A percentile compares a stretch with the other conserved stretches of the same genome.
These are phyloP conservation scores for Limnephilus lunatus DNA, from an alignment of 2,888 invertebrate species.

Conservation along the genomic window DNA sequence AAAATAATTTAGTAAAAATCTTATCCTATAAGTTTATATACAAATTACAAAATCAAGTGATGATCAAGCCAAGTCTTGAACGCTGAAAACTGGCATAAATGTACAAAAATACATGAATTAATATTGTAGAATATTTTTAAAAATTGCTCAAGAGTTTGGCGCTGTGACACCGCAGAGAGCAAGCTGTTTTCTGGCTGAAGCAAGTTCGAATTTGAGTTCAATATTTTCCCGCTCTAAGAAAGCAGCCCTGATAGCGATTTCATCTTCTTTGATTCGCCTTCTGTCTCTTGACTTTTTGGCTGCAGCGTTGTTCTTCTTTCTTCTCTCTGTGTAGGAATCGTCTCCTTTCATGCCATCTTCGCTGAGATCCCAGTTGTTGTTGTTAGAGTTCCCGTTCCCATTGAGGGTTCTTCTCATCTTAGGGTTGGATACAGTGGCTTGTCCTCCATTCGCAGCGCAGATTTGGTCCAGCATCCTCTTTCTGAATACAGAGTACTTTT, in stretches of 20 bases:
- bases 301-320: constrained; percentile 95
- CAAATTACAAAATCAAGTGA: not conserved
- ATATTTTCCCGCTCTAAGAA: constrained; percentile 92
- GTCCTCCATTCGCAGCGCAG: constrained; percentile 79
- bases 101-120: constrained; percentile 8
- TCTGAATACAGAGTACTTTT: constrained; percentile 85
- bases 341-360: constrained; percentile 73
- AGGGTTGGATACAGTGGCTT: constrained; percentile 79
- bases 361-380: constrained; percentile 53
- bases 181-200: constrained; percentile 81
- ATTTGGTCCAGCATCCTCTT: constrained; percentile 83
- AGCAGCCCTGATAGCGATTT: constrained; percentile 92
- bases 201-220: constrained; percentile 84
- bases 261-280: constrained; percentile 92
- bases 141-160: not conserved
- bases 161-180: constrained; percentile 68
- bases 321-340: constrained; percentile 90
- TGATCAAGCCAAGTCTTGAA: not conserved
- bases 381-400: constrained; percentile 67
- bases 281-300: constrained; percentile 96
- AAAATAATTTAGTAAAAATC: not conserved
- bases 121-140: not conserved
- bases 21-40: not conserved
- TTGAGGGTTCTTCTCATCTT: constrained; percentile 81
- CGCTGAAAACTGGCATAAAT: not conserved